These are phyloP conservation scores for Macrophya annulata DNA, from an alignment of 2,888 invertebrate species.

Conservation along the genomic window DNA sequence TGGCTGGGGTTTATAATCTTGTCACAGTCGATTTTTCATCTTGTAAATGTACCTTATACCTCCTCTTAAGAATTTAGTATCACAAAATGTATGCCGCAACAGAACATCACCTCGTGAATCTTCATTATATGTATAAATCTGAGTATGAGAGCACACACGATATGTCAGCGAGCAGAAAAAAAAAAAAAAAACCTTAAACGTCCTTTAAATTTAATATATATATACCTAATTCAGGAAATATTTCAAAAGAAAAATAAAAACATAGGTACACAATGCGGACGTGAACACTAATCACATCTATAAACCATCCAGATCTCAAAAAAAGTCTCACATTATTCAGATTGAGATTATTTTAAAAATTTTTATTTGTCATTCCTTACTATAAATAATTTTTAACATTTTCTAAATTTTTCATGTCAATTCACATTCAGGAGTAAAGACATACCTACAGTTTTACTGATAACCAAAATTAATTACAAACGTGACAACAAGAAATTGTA, in stretches of 20 bases:
- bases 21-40: neutral
- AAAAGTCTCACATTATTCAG: neutral
- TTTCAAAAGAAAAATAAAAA: neutral
- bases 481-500: neutral
- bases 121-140: neutral
- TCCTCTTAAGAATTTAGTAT: slow-evolving; percentile 10
- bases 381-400: too few relatives aligned
- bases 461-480: neutral
- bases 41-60: too few relatives aligned
- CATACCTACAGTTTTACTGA: neutral
- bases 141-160: neutral
- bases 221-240: slow-evolving; percentile 4
- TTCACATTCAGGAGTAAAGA: neutral
- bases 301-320: neutral
- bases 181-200: too few relatives aligned
- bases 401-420: too few relatives aligned
- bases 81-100: neutral
- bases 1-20: neutral
- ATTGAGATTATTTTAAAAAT: neutral
- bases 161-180: neutral
- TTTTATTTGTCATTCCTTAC: too few relatives aligned
- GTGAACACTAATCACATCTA: neutral
- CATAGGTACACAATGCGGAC: neutral
- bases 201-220: neutral
- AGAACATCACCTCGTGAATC: neutral